Base-by-base conservation (phyloP, 2,797 vertebrate species). In the Amphiprion clarkii region DNA sequence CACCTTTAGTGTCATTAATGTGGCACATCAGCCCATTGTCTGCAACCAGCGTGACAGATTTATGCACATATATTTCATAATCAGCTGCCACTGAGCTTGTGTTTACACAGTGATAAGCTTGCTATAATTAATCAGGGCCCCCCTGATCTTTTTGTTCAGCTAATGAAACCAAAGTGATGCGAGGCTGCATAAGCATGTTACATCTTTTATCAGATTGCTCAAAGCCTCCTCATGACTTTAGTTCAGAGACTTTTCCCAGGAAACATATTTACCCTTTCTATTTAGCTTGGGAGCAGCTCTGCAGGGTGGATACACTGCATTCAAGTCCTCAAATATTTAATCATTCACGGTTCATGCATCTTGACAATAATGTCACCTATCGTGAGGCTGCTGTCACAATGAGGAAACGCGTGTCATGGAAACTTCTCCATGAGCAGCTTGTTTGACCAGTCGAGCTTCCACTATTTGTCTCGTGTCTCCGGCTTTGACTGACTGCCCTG, bases 371-470 rank as follows among this genome's bases (percentile, higher is more conserved):
- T 0, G 14, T 40, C 3, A 6, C 2, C 31, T 54, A 16, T 52
- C 76, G 52, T 66, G 21, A 27, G 39, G 56, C 0, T 27, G 44
- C 13, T 33, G 62, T 51, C 31, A 40, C 64, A 84, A 80, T 79
- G 76, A 81, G 78, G 83, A 89, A 89, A 40, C 3, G 0, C 2
- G 33, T 27, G 19, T 16, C 48, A 82, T 79, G 81, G 86, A 86
- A 85, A 85, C 68, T 71, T 79, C 66, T 64, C 44, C 29, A 12
- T 16, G 12, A 33, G 21, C 6, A 8, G 48, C 84, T 79, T 82
- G 87, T 88, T 79, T 79, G 85, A 87, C 81, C 71, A 60, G 78
- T 79, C 58, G 16, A 2, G 65, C 78, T 21, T 75, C 79, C 59
- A 12, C 21, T 52, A 1, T 79, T 73, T 71, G 48, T 40, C 55